Evolutionary conservation across 1,140 invertebrate species (phyloP).

Genomic region (Diorhabda sublineata): DNA sequence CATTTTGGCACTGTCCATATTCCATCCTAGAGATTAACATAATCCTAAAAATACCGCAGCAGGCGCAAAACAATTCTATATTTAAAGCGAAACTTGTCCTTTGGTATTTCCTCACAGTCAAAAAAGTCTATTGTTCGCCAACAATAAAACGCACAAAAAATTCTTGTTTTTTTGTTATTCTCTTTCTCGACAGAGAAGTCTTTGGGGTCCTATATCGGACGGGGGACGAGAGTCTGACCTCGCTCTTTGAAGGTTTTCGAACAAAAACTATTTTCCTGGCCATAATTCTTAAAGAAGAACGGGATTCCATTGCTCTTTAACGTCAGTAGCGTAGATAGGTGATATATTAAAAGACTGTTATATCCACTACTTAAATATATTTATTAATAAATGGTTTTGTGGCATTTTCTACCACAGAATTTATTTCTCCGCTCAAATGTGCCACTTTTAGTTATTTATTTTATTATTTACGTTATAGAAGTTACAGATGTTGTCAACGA

Average conservation of each 20-base stretch:
- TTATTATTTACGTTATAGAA: no score
- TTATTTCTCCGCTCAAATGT: no score
- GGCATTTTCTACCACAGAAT: no score
- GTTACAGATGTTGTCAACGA: no score
- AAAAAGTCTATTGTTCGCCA: slow-evolving; percentile 28
- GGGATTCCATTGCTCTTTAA: slow-evolving; percentile 34
- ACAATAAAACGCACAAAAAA: slow-evolving; percentile 34
- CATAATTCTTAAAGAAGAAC: slow-evolving; percentile 33
- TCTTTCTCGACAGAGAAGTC: slow-evolving; percentile 14
- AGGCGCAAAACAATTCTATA: slow-evolving; percentile 23
- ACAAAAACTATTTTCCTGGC: slow-evolving; percentile 38
- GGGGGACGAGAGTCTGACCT: slow-evolving; percentile 29
- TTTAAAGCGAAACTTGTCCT: slow-evolving; percentile 22
- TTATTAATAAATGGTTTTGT: no score
- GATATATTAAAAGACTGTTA: no score
- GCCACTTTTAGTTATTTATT: no score
- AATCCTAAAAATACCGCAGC: slow-evolving; percentile 18
- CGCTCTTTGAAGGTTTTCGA: slow-evolving; percentile 34
- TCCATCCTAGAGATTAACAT: neutral
- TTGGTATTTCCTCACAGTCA: slow-evolving; percentile 24
- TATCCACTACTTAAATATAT: no score
- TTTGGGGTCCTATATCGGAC: slow-evolving; percentile 17
- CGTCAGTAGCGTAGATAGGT: neutral
- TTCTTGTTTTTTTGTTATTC: slow-evolving; percentile 34
- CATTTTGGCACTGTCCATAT: no score